A percentile compares a stretch with the other conserved stretches of the same genome.
Evolutionary conservation across 1,140 invertebrate species (phyloP).

Genomic region (silkworm (Bombyx mori)): DNA sequence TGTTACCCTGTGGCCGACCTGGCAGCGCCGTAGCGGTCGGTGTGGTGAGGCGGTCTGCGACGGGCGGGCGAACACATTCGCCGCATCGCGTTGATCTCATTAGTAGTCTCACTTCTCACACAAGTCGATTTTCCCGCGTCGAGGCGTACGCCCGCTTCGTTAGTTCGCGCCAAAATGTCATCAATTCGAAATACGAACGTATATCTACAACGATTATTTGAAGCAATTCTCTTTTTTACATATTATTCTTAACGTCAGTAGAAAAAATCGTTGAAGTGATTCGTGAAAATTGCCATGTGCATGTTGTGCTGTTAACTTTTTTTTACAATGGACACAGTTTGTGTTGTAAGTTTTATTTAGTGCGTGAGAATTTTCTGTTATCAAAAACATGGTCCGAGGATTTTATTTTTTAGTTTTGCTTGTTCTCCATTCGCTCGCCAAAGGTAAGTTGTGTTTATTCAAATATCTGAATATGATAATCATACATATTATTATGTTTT

Average conservation of each 20-base stretch:
- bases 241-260: constrained; percentile 30
- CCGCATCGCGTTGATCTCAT: constrained; percentile 1
- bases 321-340: constrained; percentile 54
- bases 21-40: neutral
- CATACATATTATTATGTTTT: too few species aligned
- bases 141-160: constrained; percentile 26
- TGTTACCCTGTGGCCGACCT: neutral
- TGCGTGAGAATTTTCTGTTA: constrained; percentile 44
- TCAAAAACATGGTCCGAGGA: constrained; percentile 54
- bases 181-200: constrained; percentile 2
- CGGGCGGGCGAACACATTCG: neutral
- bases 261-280: too few species aligned
- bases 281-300: too few species aligned
- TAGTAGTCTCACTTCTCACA: too few species aligned
- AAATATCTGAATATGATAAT: too few species aligned
- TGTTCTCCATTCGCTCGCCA: constrained; percentile 6
- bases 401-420: constrained; percentile 45
- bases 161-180: constrained; percentile 30
- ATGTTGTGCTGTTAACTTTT: constrained; percentile 25
- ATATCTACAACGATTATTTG: too few species aligned
- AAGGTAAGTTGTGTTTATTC: too few species aligned
- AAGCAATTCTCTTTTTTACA: constrained; percentile 13
- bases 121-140: constrained; percentile 26
- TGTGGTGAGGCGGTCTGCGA: neutral
- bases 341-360: constrained; percentile 30